Evolutionary conservation across 2,797 vertebrate species (phyloP), one percentile per base, ranked within the genome.

Genomic region (Cyprinodon diabolis): DNA sequence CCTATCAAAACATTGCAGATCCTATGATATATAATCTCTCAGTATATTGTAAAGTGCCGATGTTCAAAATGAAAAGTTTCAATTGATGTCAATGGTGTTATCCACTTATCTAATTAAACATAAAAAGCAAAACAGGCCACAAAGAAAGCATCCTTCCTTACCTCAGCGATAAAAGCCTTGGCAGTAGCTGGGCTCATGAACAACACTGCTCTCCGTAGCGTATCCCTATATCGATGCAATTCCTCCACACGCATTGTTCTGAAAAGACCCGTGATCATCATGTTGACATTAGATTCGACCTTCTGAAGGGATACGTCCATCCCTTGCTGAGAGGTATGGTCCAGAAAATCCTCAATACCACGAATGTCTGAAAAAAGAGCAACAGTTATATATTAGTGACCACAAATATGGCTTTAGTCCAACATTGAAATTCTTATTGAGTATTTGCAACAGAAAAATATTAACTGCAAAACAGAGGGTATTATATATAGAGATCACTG

Each of bases 291-390:
- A 82, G 96, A 96, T 92, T 99, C 98, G 83, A 99, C 98, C 87
- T 99, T 99, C 92, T 99, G 98, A 79, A 99, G 95, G 43, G 98
- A 98, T 66, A 99, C 97, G 62, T 99, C 98, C 97, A 99, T 98
- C 73, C 98, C 98, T 85, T 99, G 98, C 91, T 99, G 98, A 80
- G 98, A 99, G 0, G 97, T 96, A 93, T 94, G 96, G 94, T 99
- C 98, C 92, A 99, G 91, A 90, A 99, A 99, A 82, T 99, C 97
- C 86, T 99, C 96, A 90, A 99, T 98, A 76, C 98, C 98, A 69
- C 98, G 97, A 86, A 99, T 99, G 94, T 99, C 98, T 99, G 87
- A 21, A 67, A 19, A 23, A 60, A 47, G 6, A 60, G 2, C 30
- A 10, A 71, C 0, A 19, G 5, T 62, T 35, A 35, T 2, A 17